These are phyloP conservation scores for Myrmecophaga tridactyla DNA, from an alignment of 2,113 vertebrate species.

Conservation along the genomic window DNA sequence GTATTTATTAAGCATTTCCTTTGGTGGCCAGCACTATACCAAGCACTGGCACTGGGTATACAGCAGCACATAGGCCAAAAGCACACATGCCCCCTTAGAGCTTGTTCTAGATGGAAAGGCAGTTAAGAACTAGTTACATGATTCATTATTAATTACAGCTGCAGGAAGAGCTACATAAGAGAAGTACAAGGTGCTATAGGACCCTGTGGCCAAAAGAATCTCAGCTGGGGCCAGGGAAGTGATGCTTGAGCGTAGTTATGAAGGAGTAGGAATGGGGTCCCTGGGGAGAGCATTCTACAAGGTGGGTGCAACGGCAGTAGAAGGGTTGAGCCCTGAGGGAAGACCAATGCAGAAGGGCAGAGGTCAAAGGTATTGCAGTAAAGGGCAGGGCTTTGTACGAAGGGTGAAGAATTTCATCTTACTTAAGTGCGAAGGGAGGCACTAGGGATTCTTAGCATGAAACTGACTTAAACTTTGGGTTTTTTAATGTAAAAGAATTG, in stretches of 20 bases:
- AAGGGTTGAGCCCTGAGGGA: not conserved
- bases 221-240: not conserved
- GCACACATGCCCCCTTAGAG: not conserved
- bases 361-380: not conserved
- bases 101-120: not conserved
- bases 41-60: not conserved
- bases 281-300: not conserved
- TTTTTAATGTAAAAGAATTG: not conserved
- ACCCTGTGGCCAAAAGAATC: not conserved
- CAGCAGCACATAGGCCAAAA: not conserved
- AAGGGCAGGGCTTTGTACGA: not conserved
- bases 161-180: not conserved
- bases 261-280: not conserved
- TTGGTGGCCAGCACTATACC: not conserved
- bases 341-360: not conserved
- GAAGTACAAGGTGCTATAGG: not conserved
- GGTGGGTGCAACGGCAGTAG: not conserved
- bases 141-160: slow-evolving; percentile 31
- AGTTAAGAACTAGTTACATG: not conserved
- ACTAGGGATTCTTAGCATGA: not conserved
- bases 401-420: not conserved
- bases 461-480: not conserved
- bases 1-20: not conserved
- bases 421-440: not conserved
- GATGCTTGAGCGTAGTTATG: not conserved